Evolutionary conservation across 2,113 vertebrate species (phyloP), one percentile per base, ranked within the genome.

Genomic region (Xiphophorus couchianus): DNA sequence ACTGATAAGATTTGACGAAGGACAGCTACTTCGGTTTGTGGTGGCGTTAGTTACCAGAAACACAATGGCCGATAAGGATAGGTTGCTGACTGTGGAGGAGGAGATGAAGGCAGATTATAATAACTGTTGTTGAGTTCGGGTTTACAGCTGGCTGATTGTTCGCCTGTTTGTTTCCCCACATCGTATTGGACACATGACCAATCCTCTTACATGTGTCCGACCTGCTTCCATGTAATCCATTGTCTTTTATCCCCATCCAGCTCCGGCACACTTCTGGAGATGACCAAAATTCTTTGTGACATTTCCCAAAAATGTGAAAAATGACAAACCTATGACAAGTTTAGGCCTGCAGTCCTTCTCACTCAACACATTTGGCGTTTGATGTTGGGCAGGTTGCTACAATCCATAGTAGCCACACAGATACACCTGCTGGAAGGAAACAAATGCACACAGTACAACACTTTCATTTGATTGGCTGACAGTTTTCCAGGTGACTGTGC

Each of bases 161-260:
- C 86, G 84, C 89, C 88, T 89, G 74, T 78, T 70, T 70, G 89
- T 83, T 85, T 83, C 76, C 69, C 63, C 71, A 62, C 78, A 76
- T 67, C 80, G 80, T 61, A 76, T 37, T 76, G 77, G 71, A 82
- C 76, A 80, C 69, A 71, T 14, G 48, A 88, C 62, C 91, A 90
- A 90, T 91, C 89, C 85, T 89, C 85, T 92, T 91, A 87, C 81
- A 84, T 61, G 71, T 64, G 82, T 68, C 78, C 58, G n/a, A 90
- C 81, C 79, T 78, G 75, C 64, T 0, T 35, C 54, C 62, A 31
- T 80, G 66, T 89, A 88, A 90, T 92, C 81, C 80, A 15, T 19
- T 31, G 60, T 68, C 82, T 80, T 66, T 76, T 63, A 76, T 61
- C 72, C 68, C 62, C 73, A 62, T 44, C 63, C 69, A 66, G 71